Evolutionary conservation across 1,140 invertebrate genomes (phyloP), one percentile per base, ranked within the genome.

Genomic region (Drosophila arizonae): DNA sequence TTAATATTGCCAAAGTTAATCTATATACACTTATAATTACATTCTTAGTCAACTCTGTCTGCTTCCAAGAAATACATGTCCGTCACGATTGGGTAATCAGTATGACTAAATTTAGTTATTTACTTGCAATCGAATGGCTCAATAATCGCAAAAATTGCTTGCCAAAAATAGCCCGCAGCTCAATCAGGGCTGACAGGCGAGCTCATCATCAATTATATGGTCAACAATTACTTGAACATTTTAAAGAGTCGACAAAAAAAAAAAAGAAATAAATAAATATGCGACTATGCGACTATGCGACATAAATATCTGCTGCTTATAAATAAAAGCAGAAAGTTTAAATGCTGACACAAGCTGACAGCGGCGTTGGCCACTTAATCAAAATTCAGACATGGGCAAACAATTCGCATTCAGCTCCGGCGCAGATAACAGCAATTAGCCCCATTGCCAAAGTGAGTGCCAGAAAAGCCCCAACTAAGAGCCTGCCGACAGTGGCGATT

Each of bases 331-430:
- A 71, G 41, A 55, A 46, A 56, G 62, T 61, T 26, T 28, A 68
- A 77, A 68, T 45, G 51, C 50, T 79, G 77, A 80, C 79, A 66
- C 50, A 17, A 48, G 45, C 43, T 75, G 71, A 77, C 79, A 64
- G 52, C 41, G 55, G 67, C 76, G 64, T 75, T 76, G 84, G 74
- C 67, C 84, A 88, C 84, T 88, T 84, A 88, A 88, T 88, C 84
- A 86, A 78, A 77, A 69, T 61, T 60, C 41, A 70, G 84, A 88
- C 84, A 88, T 77, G 70, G 72, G 80, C 85, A 88, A 88, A 88
- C 85, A 88, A 84, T 82, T 88, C 21, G 66, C 50, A 78, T 67
- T 65, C 48, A 55, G 30, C 36, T 56, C n/a, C 10, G n/a, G 13
- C 64, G 36, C 36, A 69, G 84, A 84, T 88, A 88, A 82, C 77